phyloP scores from a whole-genome alignment of 2,797 vertebrate genomes.

The Aeoliscus strigatus region DNA sequence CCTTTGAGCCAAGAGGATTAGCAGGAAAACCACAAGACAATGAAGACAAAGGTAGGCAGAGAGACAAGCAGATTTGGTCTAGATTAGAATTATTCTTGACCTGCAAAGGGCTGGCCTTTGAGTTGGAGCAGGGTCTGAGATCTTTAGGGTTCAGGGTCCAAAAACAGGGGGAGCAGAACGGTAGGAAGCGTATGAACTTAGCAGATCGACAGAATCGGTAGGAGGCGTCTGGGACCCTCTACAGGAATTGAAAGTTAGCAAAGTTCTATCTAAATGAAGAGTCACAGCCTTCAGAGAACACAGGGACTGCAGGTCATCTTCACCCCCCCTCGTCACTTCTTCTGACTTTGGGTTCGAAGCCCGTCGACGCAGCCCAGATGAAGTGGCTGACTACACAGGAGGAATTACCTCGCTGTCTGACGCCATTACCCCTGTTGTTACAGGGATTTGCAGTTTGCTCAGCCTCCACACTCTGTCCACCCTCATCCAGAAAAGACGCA shows the following conservation, averaged over 20 bases:
- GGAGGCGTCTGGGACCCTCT: too few species aligned
- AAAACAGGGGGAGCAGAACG: background rate
- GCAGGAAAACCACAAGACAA: conserved; percentile 25
- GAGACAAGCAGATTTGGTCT: conserved; percentile 1
- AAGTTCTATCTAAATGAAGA: too few species aligned
- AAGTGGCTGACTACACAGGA: conserved; percentile 35
- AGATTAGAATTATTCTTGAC: too few species aligned
- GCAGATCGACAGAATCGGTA: too few species aligned
- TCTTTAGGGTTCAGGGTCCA: too few species aligned
- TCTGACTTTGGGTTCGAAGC: conserved; percentile 17
- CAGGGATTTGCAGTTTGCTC: conserved; percentile 16
- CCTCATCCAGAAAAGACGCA: conserved; percentile 21
- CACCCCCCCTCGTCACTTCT: background rate
- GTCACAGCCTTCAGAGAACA: too few species aligned
- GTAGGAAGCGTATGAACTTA: too few species aligned
- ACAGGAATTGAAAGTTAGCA: too few species aligned
- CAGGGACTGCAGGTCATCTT: background rate
- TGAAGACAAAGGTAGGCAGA: conserved; percentile 22
- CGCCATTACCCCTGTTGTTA: conserved; percentile 44
- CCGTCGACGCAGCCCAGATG: conserved; percentile 17
- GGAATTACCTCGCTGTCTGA: conserved; percentile 54
- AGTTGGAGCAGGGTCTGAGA: too few species aligned
- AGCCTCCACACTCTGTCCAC: conserved; percentile 19
- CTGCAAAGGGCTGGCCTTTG: too few species aligned
- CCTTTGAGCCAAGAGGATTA: conserved; percentile 43